phyloP scores from a whole-genome alignment of 2,113 vertebrate species.

The Arothron firmamentum region DNA sequence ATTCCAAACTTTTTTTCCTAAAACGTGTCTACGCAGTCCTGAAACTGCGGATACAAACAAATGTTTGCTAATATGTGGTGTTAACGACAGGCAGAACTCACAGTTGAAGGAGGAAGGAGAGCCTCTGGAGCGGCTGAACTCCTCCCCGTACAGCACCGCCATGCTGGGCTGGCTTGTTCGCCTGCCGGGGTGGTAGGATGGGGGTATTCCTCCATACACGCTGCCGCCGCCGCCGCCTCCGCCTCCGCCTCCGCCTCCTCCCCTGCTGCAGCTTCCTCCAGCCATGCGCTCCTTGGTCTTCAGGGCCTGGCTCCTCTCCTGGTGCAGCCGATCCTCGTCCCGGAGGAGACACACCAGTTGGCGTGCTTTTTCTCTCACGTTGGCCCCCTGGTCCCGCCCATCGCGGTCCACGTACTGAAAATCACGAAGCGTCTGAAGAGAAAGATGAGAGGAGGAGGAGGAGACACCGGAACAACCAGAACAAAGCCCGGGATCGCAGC shows the following conservation, averaged over 20 bases:
- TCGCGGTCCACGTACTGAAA: slow-evolving; percentile 93
- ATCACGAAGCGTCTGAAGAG: slow-evolving; percentile 86
- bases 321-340: slow-evolving; percentile 87
- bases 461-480: no score
- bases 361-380: slow-evolving; percentile 92
- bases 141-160: slow-evolving; percentile 78
- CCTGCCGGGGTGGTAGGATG: slow-evolving; percentile 74
- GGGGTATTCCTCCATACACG: slow-evolving; percentile 71
- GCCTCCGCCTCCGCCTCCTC: slow-evolving; percentile 69
- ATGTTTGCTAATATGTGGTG: slow-evolving; percentile 17
- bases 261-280: slow-evolving; percentile 76
- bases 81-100: slow-evolving; percentile 67
- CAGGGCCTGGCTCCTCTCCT: slow-evolving; percentile 86
- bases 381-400: slow-evolving; percentile 92
- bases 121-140: slow-evolving; percentile 80
- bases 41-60: neutral
- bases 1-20: no score
- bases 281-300: slow-evolving; percentile 95
- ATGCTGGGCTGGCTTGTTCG: slow-evolving; percentile 78
- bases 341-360: slow-evolving; percentile 89
- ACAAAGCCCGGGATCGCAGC: no score
- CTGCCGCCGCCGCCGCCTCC: slow-evolving; percentile 27
- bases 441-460: neutral
- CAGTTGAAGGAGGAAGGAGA: slow-evolving; percentile 91
- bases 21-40: no score